Evolutionary conservation across 2,113 vertebrate genomes (phyloP).

Genomic region (Lota lota): DNA sequence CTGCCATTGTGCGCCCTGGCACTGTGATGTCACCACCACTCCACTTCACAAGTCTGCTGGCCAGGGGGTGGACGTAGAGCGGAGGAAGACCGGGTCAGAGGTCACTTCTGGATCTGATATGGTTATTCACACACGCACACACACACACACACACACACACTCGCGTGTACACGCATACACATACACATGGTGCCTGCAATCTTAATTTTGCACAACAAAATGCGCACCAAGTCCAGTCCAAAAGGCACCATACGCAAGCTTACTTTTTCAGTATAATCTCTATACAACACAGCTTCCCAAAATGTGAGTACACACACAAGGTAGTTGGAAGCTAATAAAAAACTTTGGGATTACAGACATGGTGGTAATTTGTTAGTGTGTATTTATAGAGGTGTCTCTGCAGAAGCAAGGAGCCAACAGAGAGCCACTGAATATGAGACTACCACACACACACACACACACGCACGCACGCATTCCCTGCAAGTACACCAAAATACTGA

Average conservation of each 20-base stretch:
- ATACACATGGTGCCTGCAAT: background rate
- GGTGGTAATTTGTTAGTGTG: conserved; percentile 54
- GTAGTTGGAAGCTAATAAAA: background rate
- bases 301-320: background rate
- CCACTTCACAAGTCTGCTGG: conserved; percentile 66
- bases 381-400: conserved; percentile 59
- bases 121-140: conserved; percentile 18
- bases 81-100: conserved; percentile 57
- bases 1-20: conserved; percentile 59
- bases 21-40: conserved; percentile 62
- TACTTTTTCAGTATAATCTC: too few species aligned
- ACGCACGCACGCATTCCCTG: conserved; percentile 1
- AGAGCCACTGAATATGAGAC: conserved; percentile 15
- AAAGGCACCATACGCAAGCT: too few species aligned
- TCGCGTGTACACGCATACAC: background rate
- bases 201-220: too few species aligned
- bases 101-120: conserved; percentile 38
- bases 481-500: too few species aligned
- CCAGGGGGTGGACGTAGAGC: conserved; percentile 50
- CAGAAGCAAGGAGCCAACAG: conserved; percentile 32
- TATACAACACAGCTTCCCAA: conserved; percentile 1
- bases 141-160: background rate
- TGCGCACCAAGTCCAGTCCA: too few species aligned
- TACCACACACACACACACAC: conserved; percentile 3
- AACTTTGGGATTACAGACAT: background rate